Conservation (phyloP, 1,140 invertebrate genomes). For the Steinernema feltiae region DNA sequence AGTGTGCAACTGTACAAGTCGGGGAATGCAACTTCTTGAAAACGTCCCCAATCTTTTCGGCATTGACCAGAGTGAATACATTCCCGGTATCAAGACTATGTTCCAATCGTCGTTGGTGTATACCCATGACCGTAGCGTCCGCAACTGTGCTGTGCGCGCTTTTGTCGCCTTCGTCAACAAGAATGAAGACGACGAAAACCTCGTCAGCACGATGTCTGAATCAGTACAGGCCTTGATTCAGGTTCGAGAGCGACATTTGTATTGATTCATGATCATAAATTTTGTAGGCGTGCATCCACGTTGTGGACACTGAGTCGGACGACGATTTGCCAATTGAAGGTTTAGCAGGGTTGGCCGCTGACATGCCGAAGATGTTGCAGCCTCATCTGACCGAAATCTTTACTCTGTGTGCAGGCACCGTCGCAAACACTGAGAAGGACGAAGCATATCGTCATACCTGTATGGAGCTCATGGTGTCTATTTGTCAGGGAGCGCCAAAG, state of each 20-base stretch:
- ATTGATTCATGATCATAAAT: neutral
- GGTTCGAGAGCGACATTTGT: constrained; percentile 57
- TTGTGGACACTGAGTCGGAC: constrained; percentile 64
- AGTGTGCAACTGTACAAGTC: constrained; percentile 77
- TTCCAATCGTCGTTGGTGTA: constrained; percentile 41
- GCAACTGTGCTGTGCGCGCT: constrained; percentile 62
- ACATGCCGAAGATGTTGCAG: constrained; percentile 81
- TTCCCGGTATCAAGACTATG: constrained; percentile 91
- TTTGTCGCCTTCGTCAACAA: constrained; percentile 77
- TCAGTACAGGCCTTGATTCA: constrained; percentile 72
- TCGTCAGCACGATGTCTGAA: constrained; percentile 80
- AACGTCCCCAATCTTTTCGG: constrained; percentile 92
- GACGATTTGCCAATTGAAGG: constrained; percentile 84
- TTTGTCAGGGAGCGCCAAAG: constrained; percentile 85
- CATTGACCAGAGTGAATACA: constrained; percentile 81
- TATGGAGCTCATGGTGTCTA: constrained; percentile 84
- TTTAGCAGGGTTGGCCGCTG: constrained; percentile 85
- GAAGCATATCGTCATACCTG: constrained; percentile 83
- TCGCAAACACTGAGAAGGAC: constrained; percentile 69
- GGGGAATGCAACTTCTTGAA: constrained; percentile 86
- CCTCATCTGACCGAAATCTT: constrained; percentile 79
- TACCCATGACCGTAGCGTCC: constrained; percentile 31
- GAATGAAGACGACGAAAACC: constrained; percentile 78
- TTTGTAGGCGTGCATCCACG: constrained; percentile 54
- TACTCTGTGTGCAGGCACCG: constrained; percentile 70